These are phyloP conservation scores for Periophthalmus modestus DNA, from an alignment of 2,113 vertebrate species.

Conservation along the genomic window DNA sequence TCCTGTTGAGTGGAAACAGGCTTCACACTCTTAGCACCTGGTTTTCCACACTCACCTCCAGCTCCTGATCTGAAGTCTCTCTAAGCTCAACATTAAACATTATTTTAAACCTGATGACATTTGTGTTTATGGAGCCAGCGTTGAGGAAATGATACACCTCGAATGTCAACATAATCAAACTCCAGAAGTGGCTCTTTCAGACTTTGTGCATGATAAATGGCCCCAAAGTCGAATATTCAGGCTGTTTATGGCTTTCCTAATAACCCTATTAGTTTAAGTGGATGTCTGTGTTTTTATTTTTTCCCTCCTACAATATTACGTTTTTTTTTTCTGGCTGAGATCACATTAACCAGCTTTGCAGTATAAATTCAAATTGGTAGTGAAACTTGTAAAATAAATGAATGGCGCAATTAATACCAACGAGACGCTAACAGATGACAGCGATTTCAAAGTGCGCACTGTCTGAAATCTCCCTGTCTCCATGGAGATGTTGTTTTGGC, in stretches of 20 bases:
- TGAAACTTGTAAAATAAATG: no score
- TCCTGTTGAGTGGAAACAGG: slow-evolving; percentile 23
- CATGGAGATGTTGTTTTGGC: no score
- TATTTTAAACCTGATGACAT: slow-evolving; percentile 4
- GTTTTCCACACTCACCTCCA: slow-evolving; percentile 2
- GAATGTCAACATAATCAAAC: slow-evolving; percentile 1
- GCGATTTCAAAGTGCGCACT: no score
- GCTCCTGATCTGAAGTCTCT: background rate
- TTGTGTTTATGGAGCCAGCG: slow-evolving; percentile 8
- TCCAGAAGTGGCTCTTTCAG: background rate
- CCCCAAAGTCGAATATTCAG: background rate
- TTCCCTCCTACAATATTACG: no score
- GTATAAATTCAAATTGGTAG: no score
- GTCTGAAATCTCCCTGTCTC: no score
- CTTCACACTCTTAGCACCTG: background rate
- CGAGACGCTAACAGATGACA: no score
- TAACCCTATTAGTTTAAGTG: background rate
- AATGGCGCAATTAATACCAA: no score
- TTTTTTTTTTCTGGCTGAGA: no score
- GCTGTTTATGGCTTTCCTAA: background rate
- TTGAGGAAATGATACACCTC: slow-evolving; percentile 8
- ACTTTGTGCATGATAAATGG: background rate
- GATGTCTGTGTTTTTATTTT: background rate
- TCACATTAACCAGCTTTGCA: no score
- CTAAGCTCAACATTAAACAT: background rate